Base-by-base conservation (phyloP, 2,113 vertebrate species). In the Megaceryle torquata region DNA sequence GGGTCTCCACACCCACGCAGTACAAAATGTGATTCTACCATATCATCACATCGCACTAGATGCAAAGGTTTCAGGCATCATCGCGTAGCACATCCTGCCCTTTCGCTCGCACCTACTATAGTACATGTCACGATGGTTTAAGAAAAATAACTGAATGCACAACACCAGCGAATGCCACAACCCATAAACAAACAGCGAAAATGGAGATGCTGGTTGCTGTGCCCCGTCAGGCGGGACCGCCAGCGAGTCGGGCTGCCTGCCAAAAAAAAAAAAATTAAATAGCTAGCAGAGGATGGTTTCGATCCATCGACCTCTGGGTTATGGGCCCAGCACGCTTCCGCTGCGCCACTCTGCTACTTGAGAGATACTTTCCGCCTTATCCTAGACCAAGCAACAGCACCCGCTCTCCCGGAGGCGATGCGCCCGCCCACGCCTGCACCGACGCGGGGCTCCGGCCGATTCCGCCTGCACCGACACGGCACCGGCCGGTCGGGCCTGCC, bases 51-150 rank as follows among this genome's bases (percentile, higher is more conserved):
- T 2, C 0, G 1, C 2, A 1, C 15, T 16, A 4, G 4, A 48
- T 37, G 7, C 11, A n/a, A 6, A 16, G 0, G 10, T 6, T 28
- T 25, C 0, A 17, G 6, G 4, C 26, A 15, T 2, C 20, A 5
- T 4, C 6, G 6, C 1, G 1, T 0, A 2, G 9, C 1, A 13
- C 1, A 2, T 5, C 3, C 25, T 3, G 5, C 5, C 7, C 3
- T 4, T 29, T 17, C 2, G 10, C 20, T 17, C 2, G 0, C 46
- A 37, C 3, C 16, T 16, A 1, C 41, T 5, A 2, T 1, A 1
- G 4, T 1, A 29, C 29, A 2, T 3, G 2, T 8, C 29, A 11
- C 5, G 4, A 11, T 0, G 1, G 25, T 57, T 51, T 9, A 13
- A 14, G 5, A 33, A 76, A 65, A 75, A 19, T 2, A 39, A 8